phyloP scores from a whole-genome alignment of 1,140 invertebrate genomes.

The Macrostomum lignano region DNA sequence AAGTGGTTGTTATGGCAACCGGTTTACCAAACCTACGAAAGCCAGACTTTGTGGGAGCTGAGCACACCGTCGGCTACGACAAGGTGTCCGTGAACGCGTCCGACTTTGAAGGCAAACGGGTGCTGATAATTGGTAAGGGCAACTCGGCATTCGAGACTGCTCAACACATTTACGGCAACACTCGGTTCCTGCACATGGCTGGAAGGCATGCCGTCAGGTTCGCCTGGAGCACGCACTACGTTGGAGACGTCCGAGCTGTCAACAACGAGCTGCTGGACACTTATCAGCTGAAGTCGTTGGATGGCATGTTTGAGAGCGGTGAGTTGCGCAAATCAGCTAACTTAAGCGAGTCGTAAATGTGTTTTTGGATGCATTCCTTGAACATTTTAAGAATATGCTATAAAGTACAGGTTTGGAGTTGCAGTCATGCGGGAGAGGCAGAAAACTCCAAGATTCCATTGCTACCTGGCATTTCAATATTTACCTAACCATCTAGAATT shows the following conservation, averaged over 20 bases:
- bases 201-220: conserved; percentile 25
- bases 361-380: no score
- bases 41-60: conserved; percentile 17
- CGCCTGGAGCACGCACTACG: conserved; percentile 30
- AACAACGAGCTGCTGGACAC: conserved; percentile 29
- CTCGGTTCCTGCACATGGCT: conserved; percentile 28
- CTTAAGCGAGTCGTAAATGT: no score
- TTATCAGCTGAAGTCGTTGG: conserved; percentile 29
- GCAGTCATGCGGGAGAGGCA: no score
- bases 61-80: conserved; percentile 22
- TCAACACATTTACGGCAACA: conserved; percentile 23
- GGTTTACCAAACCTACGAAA: conserved; percentile 21
- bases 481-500: no score
- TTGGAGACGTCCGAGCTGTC: conserved; percentile 30
- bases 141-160: conserved; percentile 31
- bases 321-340: no score
- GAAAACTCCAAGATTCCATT: no score
- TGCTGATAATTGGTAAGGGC: conserved; percentile 29
- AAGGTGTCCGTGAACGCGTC: conserved; percentile 18
- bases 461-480: no score
- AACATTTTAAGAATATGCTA: no score
- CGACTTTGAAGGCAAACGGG: conserved; percentile 27
- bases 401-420: no score
- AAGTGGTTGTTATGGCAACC: conserved; percentile 24
- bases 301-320: conserved; percentile 24